Conservation (phyloP, 2,113 vertebrate species). For the Atlantisia rogersi region DNA sequence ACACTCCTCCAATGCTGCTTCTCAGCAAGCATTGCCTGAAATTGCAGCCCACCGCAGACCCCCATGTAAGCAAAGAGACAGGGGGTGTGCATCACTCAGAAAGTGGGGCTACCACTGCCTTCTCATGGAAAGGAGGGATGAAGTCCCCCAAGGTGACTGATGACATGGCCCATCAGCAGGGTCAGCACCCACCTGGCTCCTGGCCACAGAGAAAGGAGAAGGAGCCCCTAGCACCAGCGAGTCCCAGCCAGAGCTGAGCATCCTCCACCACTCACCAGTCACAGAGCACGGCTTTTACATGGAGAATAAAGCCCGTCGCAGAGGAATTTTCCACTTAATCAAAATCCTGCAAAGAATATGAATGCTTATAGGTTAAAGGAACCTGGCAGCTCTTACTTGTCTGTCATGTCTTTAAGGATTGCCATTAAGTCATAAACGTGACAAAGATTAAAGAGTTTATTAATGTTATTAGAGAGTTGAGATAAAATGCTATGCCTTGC, state of each 20-base stretch:
- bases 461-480: conserved; percentile 79
- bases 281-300: not conserved
- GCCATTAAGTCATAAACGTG: conserved; percentile 79
- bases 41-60: not conserved
- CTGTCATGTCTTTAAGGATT: conserved; percentile 74
- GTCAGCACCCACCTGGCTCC: not conserved
- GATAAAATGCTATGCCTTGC: conserved; percentile 80
- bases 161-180: rapidly evolving
- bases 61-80: rapidly evolving
- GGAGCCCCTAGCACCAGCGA: not conserved
- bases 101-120: not conserved
- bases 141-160: rapidly evolving
- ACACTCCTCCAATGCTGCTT: rapidly evolving
- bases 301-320: not conserved
- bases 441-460: conserved; percentile 83
- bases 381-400: conserved; percentile 62
- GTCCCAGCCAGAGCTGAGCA: rapidly evolving
- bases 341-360: not conserved
- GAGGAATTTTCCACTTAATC: conserved; percentile 43
- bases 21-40: not conserved
- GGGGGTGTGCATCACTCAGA: not conserved
- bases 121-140: not conserved
- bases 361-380: conserved; percentile 53
- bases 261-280: rapidly evolving
- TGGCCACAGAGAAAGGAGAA: not conserved